A percentile compares a stretch with the other conserved stretches of the same genome.
These are phyloP conservation scores for Lamprotornis superbus DNA, from an alignment of 2,113 vertebrate genomes.

Conservation along the genomic window DNA sequence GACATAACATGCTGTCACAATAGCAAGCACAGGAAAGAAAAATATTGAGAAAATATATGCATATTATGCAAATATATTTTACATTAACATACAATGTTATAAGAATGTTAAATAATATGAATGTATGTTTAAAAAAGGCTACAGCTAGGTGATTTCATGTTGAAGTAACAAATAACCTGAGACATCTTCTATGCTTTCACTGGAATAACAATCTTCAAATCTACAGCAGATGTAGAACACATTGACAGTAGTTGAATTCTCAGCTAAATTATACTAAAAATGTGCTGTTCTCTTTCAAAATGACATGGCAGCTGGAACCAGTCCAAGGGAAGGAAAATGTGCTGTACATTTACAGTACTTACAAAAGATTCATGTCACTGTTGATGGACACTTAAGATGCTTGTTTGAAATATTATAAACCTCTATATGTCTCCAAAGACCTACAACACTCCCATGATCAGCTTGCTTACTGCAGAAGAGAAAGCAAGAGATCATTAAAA, in stretches of 20 bases:
- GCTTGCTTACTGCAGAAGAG: slow-evolving; percentile 14
- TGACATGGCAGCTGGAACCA: slow-evolving; percentile 57
- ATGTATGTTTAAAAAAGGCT: slow-evolving; percentile 63
- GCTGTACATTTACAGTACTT: slow-evolving; percentile 61
- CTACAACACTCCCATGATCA: slow-evolving; percentile 3
- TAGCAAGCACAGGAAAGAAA: slow-evolving; percentile 74
- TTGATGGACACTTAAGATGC: slow-evolving; percentile 42
- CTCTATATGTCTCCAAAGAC: neutral
- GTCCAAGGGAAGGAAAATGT: slow-evolving; percentile 62
- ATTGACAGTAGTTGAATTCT: slow-evolving; percentile 36
- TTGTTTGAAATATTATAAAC: slow-evolving; percentile 33
- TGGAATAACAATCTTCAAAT: slow-evolving; percentile 59
- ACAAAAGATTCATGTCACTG: slow-evolving; percentile 58
- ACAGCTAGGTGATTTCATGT: slow-evolving; percentile 68
- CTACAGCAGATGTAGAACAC: slow-evolving; percentile 52
- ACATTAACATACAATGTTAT: slow-evolving; percentile 77
- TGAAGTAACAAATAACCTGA: slow-evolving; percentile 76
- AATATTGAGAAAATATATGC: slow-evolving; percentile 76
- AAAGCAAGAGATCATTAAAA: slow-evolving; percentile 28
- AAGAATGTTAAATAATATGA: slow-evolving; percentile 65
- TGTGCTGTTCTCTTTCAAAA: slow-evolving; percentile 51
- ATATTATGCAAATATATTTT: slow-evolving; percentile 80
- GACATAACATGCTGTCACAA: slow-evolving; percentile 76
- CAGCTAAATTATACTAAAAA: slow-evolving; percentile 53
- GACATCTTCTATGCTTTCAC: slow-evolving; percentile 64